Evolutionary conservation across 2,797 vertebrate genomes (phyloP).

Genomic region (Miichthys miiuy): DNA sequence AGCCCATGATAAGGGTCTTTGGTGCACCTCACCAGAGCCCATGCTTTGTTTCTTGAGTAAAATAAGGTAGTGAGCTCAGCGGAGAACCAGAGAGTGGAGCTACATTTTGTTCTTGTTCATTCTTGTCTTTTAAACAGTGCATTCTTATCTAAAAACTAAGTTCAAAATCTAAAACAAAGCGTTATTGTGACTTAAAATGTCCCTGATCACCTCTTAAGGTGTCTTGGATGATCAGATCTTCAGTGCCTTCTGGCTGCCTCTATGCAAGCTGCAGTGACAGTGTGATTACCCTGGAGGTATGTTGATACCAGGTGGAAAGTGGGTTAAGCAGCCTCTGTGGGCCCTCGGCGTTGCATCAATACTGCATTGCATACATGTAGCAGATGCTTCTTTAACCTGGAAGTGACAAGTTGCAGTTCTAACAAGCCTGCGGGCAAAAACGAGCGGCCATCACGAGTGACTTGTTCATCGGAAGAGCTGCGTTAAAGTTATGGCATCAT

Average conservation of each 20-base stretch:
- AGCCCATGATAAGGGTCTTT: too few species aligned
- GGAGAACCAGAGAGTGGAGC: too few species aligned
- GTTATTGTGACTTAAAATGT: constrained; percentile 5
- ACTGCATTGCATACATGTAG: not conserved
- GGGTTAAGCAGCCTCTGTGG: not conserved
- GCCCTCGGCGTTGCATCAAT: not conserved
- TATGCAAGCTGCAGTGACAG: not conserved
- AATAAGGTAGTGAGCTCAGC: too few species aligned
- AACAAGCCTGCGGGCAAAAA: constrained; percentile 27
- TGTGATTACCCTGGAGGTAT: not conserved
- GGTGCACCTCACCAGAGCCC: too few species aligned
- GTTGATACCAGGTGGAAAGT: constrained; percentile 3
- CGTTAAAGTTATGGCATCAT: not conserved
- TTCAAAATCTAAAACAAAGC: too few species aligned
- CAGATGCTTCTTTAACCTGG: constrained; percentile 24
- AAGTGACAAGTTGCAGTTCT: not conserved
- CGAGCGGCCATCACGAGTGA: not conserved
- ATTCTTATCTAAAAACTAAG: too few species aligned
- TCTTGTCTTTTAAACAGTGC: too few species aligned
- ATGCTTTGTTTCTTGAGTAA: too few species aligned
- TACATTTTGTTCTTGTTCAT: too few species aligned
- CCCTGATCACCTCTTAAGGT: not conserved
- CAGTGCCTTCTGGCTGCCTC: not conserved
- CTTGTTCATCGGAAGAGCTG: not conserved
- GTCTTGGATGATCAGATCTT: not conserved